Evolutionary conservation across 1,140 invertebrate species (phyloP), one percentile per base, ranked within the genome.

Genomic region (Pseudomyrmex gracilis): DNA sequence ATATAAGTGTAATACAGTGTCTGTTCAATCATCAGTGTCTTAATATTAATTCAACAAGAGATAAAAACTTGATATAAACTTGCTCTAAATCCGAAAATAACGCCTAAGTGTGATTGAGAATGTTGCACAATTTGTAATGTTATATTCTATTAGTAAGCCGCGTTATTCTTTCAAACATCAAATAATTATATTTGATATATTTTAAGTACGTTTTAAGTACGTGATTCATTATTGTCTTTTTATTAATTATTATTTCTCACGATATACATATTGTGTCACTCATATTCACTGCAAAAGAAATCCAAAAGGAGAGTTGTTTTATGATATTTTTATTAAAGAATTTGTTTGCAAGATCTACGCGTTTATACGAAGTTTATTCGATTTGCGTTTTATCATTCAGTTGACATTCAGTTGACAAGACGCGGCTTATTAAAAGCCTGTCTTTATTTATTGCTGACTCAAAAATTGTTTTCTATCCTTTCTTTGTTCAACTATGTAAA

Each of bases 11-110:
- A 57, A 68, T 57, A 78, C 34, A 49, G 12, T 77, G 53, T 34
- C 13, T 78, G 64, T 78, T 78, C 74, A 45, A 78, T 78, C 51
- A 13, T 68, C 74, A 55, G 51, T 77, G 63, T 67, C 63, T 78
- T 78, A 78, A 68, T 68, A 78, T 78, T 45, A 13, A 12, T 74
- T 57, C 53, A 78, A 7, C 4, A n/a, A n/a, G 34, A 5, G 7
- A 10, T 57, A 20, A 51, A 64, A 64, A 45, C 64, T 63, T 63
- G 22, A 34, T n/a, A 74, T 57, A 57, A 58, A 71, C 2, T 13
- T n/a, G 15, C 2, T 22, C 74, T 13, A 57, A 67, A 47, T 15
- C 12, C 2, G 43, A 34, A 10, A 64, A 64, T 15, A 12, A 13
- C 4, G 10, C 10, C 12, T 49, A 49, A 0, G 34, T 12, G 61